Evolutionary conservation across 2,888 invertebrate genomes (phyloP).

Genomic region (Mesorhabditis sp.): DNA sequence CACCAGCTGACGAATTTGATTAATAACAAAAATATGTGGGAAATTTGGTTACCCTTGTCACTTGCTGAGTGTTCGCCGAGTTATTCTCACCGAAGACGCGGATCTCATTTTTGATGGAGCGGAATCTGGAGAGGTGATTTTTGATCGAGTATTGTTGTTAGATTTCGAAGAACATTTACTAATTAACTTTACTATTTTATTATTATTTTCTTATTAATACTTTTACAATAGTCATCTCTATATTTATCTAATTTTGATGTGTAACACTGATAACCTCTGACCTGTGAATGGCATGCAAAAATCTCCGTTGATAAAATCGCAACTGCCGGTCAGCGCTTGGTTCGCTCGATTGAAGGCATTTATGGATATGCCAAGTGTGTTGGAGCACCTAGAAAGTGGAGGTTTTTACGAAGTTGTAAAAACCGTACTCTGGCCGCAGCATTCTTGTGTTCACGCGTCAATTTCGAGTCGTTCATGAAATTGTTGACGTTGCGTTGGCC

Average conservation of each 20-base stretch:
- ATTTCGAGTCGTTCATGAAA: conserved; percentile 99
- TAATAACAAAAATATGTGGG: not conserved
- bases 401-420: not conserved
- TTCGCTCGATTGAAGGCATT: conserved; percentile 64
- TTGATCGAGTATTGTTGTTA: too few species aligned
- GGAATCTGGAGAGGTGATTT: conserved; percentile 39
- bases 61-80: conserved; percentile 47
- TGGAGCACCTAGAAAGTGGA: conserved; percentile 66
- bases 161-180: too few species aligned
- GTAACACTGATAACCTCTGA: conserved; percentile 13
- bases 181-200: too few species aligned
- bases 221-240: not conserved
- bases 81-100: conserved; percentile 53
- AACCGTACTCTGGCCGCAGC: conserved; percentile 87
- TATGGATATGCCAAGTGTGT: conserved; percentile 99
- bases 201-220: too few species aligned
- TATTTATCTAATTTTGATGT: not conserved
- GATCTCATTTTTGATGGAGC: conserved; percentile 55
- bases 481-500: conserved; percentile 99
- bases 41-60: conserved; percentile 35
- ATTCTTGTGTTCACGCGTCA: conserved; percentile 98
- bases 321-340: conserved; percentile 36
- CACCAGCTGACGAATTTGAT: conserved; percentile 36
- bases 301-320: conserved; percentile 50
- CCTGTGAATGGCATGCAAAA: conserved; percentile 53